Evolutionary conservation across 2,113 vertebrate genomes (phyloP).

Genomic region (Alexandromys fortis): DNA sequence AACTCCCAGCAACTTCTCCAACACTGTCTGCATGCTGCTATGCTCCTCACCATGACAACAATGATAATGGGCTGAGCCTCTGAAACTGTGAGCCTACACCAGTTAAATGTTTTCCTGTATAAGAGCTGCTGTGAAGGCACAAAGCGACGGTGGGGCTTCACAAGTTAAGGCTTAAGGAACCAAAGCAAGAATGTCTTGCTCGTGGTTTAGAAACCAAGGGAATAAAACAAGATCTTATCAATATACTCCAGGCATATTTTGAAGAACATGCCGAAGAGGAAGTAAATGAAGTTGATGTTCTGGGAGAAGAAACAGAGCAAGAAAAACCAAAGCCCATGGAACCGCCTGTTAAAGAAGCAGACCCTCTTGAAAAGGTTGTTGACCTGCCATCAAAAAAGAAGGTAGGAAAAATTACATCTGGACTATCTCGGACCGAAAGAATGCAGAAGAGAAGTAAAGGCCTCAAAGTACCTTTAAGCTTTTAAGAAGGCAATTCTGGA

Average conservation of each 20-base stretch:
- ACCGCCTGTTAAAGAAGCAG: conserved; percentile 81
- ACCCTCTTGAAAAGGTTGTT: conserved; percentile 80
- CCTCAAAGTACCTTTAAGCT: background rate
- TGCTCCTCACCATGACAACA: too few relatives aligned
- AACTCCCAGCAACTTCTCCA: too few relatives aligned
- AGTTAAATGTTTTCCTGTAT: too few relatives aligned
- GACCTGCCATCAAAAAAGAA: conserved; percentile 68
- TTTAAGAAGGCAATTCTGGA: background rate
- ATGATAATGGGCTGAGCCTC: too few relatives aligned
- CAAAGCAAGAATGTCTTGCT: conserved; percentile 95
- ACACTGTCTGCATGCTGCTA: too few relatives aligned
- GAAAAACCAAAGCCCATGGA: conserved; percentile 85
- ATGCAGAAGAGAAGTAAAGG: background rate
- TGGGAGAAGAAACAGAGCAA: conserved; percentile 92
- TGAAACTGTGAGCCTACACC: too few relatives aligned
- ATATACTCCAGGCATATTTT: conserved; percentile 92
- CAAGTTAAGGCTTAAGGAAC: conserved; percentile 94
- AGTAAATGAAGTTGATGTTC: conserved; percentile 92
- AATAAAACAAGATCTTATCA: conserved; percentile 95
- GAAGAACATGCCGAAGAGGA: conserved; percentile 95
- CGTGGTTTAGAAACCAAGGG: conserved; percentile 93
- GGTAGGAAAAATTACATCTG: background rate
- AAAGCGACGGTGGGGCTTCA: too few relatives aligned
- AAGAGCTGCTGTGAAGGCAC: too few relatives aligned
- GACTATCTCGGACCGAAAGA: background rate